Base-by-base conservation (phyloP, 1,140 invertebrate species). In the Diprion similis region DNA sequence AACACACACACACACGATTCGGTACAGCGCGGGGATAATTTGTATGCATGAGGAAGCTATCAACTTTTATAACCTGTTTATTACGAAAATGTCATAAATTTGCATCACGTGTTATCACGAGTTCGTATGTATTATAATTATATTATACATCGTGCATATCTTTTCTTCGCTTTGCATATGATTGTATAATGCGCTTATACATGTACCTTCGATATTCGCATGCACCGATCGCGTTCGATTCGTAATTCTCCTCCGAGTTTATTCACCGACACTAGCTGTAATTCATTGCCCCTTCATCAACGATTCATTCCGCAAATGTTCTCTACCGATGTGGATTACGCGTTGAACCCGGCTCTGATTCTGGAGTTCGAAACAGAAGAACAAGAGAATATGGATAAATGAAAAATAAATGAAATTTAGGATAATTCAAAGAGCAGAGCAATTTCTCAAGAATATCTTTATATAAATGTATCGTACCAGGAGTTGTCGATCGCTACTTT, bases 41-140 rank as follows among this genome's bases (percentile, higher is more conserved):
- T 66, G 37, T 46, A 70, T 24, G 68, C 46, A 17, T 70, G 10
- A 46, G n/a, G 68, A 70, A 59, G 11, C 8, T 70, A 81, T 81
- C 82, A 75, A 71, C 74, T 80, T 81, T 83, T 80, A 80, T 81
- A 84, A 83, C 82, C 82, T 82, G 82, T 84, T 84, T 81, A 84
- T 83, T 79, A 83, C 81, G 78, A 84, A 83, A 82, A 83, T 83
- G 76, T 82, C 78, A 77, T 79, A 78, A 80, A 79, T 83, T 81
- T 84, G 79, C 81, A 81, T 82, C 78, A 76, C 79, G 75, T 80
- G 80, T 82, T 81, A 68, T 77, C 72, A 77, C 75, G 79, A 76
- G 77, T 80, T 80, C 81, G 79, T 75, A 76, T 77, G 76, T 80
- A 77, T 74, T 78, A 81, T 79, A 81, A 82, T 76, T 79, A 77